A percentile compares a stretch with the other conserved stretches of the same genome.
phyloP scores from a whole-genome alignment of 2,888 invertebrate genomes.

The Tenthredo mesomela region DNA sequence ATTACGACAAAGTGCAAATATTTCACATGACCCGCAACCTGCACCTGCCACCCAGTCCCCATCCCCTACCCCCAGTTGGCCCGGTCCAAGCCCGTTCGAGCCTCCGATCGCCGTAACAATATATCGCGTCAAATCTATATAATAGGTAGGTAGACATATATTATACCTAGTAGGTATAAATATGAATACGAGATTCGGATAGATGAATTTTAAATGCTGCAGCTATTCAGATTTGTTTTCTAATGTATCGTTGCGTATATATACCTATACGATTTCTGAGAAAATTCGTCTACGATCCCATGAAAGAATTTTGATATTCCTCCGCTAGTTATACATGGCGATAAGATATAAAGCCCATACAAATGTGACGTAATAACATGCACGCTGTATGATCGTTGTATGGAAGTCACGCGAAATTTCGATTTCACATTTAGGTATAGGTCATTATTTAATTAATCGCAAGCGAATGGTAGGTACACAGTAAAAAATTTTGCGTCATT shows the following conservation, averaged over 20 bases:
- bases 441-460: not conserved
- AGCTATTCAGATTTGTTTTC: not conserved
- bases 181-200: not conserved
- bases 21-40: constrained; percentile 75
- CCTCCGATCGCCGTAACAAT: not conserved
- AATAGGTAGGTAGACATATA: no score
- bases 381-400: not conserved
- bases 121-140: not conserved
- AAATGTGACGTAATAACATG: not conserved
- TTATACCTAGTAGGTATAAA: not conserved
- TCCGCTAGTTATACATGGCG: not conserved
- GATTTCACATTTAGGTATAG: not conserved
- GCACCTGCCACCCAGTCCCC: constrained; percentile 65
- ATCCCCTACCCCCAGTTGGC: constrained; percentile 54
- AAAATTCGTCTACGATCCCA: not conserved
- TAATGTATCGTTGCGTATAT: not conserved
- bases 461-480: no score
- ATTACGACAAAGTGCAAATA: constrained; percentile 75
- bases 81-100: constrained; percentile 4
- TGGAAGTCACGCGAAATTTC: not conserved
- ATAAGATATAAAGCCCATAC: not conserved
- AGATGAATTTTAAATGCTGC: not conserved
- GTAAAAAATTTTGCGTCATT: no score
- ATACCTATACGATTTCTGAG: not conserved
- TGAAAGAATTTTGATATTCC: not conserved